Evolutionary conservation across 2,888 invertebrate genomes (phyloP), one percentile per base, ranked within the genome.

Genomic region (Melipona bicolor): DNA sequence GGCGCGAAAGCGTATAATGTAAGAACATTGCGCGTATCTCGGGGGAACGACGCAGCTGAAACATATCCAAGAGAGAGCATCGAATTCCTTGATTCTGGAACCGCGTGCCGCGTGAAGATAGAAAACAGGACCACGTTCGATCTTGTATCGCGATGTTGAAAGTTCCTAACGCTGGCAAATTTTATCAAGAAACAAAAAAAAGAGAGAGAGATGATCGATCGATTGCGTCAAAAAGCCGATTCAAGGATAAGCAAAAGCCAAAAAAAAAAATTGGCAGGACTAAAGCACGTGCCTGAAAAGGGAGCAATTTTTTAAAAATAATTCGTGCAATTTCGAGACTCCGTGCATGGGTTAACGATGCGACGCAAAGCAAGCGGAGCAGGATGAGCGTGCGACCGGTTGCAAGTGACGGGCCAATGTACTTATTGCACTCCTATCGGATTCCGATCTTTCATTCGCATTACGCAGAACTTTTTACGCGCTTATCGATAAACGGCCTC

Each of bases 371-470:
- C 24, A 9, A 21, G 54, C 50, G 43, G 5, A 61, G 62, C 17
- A 1, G 71, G 72, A 76, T 67, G 73, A 77, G 59, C 83, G 76
- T 61, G 75, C 62, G 82, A 82, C 77, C 82, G 50, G 24, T 84
- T 84, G 83, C 83, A 78, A 82, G 56, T 84, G 78, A 84, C 83
- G 78, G 73, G 80, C 65, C 78, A 56, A 67, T 59, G 61, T 70
- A 70, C 73, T 64, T 83, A 79, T 56, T 52, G 70, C 24, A 43
- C 74, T 61, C 54, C 50, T 77, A 78, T 84, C 82, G 83, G 59
- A 82, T 82, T 82, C 70, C 83, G 83, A 84, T 84, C 83, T 70
- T 78, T 77, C 74, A 62, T 72, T 83, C 78, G 78, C 74, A 71
- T 82, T 84, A 84, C 78, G 74, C 73, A 69, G 52, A 54, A 78